phyloP scores from a whole-genome alignment of 2,797 vertebrate genomes.

The Mus minutoides region DNA sequence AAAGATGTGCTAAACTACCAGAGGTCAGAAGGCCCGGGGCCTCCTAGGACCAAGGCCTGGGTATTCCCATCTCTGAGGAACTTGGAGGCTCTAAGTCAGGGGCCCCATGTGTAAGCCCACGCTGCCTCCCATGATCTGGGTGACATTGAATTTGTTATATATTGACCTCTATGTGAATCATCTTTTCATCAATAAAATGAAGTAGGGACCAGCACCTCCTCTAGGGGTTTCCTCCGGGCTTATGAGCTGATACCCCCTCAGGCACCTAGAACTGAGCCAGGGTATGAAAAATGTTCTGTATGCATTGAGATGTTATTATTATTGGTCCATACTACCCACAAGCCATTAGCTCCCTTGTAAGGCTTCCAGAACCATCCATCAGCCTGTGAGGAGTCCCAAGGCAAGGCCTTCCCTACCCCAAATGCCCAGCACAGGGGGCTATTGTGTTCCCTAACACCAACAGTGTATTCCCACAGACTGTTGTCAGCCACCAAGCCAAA shows the following conservation, averaged over 20 bases:
- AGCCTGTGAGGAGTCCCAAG: background rate
- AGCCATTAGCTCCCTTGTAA: background rate
- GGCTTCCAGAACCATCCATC: background rate
- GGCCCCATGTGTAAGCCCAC: background rate
- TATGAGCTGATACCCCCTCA: background rate
- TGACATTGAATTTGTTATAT: background rate
- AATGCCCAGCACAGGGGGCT: rapidly evolving
- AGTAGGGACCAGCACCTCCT: background rate
- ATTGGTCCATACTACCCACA: background rate
- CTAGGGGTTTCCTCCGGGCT: background rate
- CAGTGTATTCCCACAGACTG: rapidly evolving
- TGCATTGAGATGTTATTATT: background rate
- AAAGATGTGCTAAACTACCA: background rate
- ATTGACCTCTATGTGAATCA: background rate
- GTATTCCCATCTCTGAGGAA: background rate
- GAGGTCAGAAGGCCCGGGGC: background rate
- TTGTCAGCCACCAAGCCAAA: background rate
- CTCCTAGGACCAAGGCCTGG: background rate
- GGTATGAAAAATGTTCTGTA: background rate
- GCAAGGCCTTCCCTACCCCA: background rate
- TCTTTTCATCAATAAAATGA: background rate
- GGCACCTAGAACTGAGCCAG: background rate
- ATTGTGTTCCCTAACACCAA: background rate
- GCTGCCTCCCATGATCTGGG: background rate
- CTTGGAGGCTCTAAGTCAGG: background rate